phyloP scores from a whole-genome alignment of 92 coral and sea anemone genomes.

The Pocillopora meandrina region DNA sequence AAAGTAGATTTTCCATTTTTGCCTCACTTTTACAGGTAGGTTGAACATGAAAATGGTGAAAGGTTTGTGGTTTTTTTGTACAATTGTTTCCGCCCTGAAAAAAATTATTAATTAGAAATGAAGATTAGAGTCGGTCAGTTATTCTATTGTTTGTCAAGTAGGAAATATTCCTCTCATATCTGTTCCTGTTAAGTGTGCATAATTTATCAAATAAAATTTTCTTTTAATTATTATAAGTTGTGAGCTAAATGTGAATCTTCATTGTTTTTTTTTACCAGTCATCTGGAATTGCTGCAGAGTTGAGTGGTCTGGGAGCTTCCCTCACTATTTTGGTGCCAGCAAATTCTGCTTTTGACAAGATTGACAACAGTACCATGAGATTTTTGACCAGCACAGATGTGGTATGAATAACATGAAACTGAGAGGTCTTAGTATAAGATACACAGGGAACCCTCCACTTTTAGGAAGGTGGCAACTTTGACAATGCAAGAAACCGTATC shows the following conservation, averaged over 20 bases:
- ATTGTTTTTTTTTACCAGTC: constrained; percentile 33
- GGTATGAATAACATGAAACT: constrained; percentile 34
- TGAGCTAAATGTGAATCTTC: no score
- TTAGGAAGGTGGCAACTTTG: no score
- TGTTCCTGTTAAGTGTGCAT: neutral
- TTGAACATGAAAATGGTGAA: neutral
- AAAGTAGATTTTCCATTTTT: constrained; percentile 41
- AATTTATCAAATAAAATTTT: no score
- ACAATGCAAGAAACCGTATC: neutral
- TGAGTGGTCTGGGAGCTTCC: constrained; percentile 36
- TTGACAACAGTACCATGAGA: constrained; percentile 53
- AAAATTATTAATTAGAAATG: no score
- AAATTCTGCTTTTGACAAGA: constrained; percentile 53
- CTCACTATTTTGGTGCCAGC: constrained; percentile 68
- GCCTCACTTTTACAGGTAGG: constrained; percentile 58
- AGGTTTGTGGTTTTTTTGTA: neutral
- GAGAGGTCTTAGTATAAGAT: neutral
- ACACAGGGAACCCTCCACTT: neutral
- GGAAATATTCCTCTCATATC: neutral
- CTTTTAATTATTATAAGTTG: no score
- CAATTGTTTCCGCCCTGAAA: no score
- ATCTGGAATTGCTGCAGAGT: constrained; percentile 55
- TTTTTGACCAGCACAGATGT: constrained; percentile 54
- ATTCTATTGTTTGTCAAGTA: neutral
- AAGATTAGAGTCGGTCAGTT: no score